Percentiles rank a stretch among this genome's conserved stretches.
Conservation (phyloP, 2,797 vertebrate genomes). For the Alcedo atthis region DNA sequence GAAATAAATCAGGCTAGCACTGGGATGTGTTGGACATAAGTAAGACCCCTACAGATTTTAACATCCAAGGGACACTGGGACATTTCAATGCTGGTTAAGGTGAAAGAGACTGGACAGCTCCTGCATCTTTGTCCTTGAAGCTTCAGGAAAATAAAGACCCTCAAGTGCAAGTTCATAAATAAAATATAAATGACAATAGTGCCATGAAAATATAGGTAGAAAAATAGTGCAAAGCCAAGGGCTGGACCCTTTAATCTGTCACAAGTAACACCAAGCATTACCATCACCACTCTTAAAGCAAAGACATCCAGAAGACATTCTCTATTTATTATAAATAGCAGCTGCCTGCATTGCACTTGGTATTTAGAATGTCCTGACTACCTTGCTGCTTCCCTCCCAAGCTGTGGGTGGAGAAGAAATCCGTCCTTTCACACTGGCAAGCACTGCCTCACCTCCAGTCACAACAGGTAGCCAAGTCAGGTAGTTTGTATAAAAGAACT, state of each 20-base stretch:
- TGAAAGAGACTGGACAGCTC: background rate
- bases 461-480: background rate
- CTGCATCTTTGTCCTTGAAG: conserved; percentile 19
- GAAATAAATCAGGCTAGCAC: background rate
- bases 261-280: conserved; percentile 21
- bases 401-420: conserved; percentile 6
- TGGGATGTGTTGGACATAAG: background rate
- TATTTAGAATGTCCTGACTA: conserved; percentile 11
- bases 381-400: conserved; percentile 1
- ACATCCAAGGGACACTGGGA: background rate
- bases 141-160: background rate
- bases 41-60: background rate
- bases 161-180: conserved; percentile 33
- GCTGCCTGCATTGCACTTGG: conserved; percentile 47
- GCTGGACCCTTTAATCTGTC: conserved; percentile 45
- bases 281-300: conserved; percentile 9
- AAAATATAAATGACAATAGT: conserved; percentile 45
- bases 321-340: conserved; percentile 24
- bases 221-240: conserved; percentile 65
- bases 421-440: background rate
- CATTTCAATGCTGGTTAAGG: background rate
- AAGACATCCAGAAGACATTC: conserved; percentile 32
- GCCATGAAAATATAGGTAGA: conserved; percentile 41
- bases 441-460: background rate
- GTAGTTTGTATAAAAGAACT: conserved; percentile 21